Evolutionary conservation across 2,888 invertebrate genomes (phyloP).

Genomic region (Melieria picta): DNA sequence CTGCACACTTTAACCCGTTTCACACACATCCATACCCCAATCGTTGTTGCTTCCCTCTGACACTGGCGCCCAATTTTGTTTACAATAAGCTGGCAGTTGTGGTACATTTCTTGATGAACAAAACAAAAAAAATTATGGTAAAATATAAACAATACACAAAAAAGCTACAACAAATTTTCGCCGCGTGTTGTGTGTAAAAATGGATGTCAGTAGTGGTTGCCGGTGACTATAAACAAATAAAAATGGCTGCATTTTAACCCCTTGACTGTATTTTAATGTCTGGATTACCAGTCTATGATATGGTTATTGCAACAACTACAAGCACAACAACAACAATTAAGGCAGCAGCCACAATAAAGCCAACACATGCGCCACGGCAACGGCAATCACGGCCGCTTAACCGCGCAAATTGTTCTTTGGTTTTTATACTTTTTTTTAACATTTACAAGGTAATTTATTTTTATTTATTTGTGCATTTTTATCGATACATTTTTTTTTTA

Average conservation of each 20-base stretch:
- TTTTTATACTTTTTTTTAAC: no score
- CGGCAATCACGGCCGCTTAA: no score
- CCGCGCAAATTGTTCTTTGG: no score
- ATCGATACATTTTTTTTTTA: no score
- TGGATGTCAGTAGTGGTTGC: slow-evolving; percentile 40
- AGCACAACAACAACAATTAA: slow-evolving; percentile 1
- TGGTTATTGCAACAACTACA: slow-evolving; percentile 22
- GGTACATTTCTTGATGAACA: not conserved
- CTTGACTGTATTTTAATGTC: slow-evolving; percentile 28
- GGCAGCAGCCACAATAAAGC: not conserved
- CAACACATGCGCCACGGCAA: not conserved
- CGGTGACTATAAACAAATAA: slow-evolving; percentile 40
- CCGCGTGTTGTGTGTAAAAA: slow-evolving; percentile 6
- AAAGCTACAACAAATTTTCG: not conserved
- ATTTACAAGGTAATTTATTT: no score
- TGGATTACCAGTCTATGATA: slow-evolving; percentile 37
- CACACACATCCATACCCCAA: no score
- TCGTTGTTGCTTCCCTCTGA: no score
- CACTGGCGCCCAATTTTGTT: no score
- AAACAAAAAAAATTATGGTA: slow-evolving; percentile 7
- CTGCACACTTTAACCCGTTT: no score
- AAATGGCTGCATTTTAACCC: slow-evolving; percentile 41
- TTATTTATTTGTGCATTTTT: no score
- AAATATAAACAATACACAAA: no score
- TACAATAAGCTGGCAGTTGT: no score